These are phyloP conservation scores for Shinisaurus crocodilurus DNA, from an alignment of 2,113 vertebrate species.

Conservation along the genomic window DNA sequence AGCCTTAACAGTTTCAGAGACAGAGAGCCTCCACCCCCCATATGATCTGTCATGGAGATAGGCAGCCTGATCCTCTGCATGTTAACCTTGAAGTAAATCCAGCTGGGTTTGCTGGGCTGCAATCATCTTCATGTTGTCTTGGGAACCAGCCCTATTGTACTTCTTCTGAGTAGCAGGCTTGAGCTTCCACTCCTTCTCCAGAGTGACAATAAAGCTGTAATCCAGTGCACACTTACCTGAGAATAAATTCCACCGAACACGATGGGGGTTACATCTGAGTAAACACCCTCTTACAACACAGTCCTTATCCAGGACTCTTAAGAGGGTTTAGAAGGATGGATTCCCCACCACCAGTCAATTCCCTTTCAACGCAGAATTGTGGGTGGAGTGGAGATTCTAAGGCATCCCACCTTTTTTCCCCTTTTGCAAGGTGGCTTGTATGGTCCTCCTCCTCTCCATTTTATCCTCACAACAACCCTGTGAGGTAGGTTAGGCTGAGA, in stretches of 20 bases:
- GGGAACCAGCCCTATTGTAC: not conserved
- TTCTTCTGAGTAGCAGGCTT: not conserved
- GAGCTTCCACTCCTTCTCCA: too few relatives aligned
- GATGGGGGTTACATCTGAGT: not conserved
- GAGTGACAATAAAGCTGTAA: not conserved
- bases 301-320: too few relatives aligned
- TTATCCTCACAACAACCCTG: too few relatives aligned
- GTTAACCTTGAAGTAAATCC: not conserved
- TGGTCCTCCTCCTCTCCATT: too few relatives aligned
- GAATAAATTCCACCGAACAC: not conserved
- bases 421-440: too few relatives aligned
- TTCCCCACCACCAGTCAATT: not conserved
- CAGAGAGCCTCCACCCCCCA: not conserved
- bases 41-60: not conserved
- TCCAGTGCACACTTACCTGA: not conserved
- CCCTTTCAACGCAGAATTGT: not conserved
- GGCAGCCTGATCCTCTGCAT: not conserved
- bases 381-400: not conserved
- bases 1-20: not conserved
- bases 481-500: too few relatives aligned
- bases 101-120: not conserved
- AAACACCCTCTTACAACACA: not conserved
- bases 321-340: not conserved
- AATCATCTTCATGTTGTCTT: not conserved
- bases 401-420: not conserved